Evolutionary conservation across 1,140 invertebrate species (phyloP).

Genomic region (Drosophila kepulauana): DNA sequence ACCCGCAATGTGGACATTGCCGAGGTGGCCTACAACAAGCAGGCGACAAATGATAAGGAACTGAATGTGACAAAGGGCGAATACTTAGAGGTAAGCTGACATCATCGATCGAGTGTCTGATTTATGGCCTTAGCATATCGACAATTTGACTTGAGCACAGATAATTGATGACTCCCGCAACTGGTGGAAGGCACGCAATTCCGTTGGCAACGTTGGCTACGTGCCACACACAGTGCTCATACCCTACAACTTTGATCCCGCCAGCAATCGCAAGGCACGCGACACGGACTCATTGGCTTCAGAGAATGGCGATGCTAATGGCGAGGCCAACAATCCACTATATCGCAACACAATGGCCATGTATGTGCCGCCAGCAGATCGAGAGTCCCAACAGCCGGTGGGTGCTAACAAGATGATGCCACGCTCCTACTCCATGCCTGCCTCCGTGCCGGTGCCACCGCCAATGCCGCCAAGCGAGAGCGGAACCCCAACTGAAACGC

Average conservation of each 20-base stretch:
- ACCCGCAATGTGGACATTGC: constrained; percentile 79
- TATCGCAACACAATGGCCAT: constrained; percentile 74
- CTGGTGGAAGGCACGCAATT: constrained; percentile 99
- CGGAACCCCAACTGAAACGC: constrained; percentile 62
- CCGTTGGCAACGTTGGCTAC: constrained; percentile 93
- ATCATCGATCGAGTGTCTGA: not conserved
- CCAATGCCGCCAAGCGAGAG: constrained; percentile 79
- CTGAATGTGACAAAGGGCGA: constrained; percentile 97
- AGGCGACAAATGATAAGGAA: constrained; percentile 98
- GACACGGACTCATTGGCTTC: constrained; percentile 74
- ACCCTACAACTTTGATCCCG: constrained; percentile 85
- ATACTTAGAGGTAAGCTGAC: constrained; percentile 92
- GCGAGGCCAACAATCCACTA: constrained; percentile 45
- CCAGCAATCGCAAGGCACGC: constrained; percentile 37
- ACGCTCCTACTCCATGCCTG: constrained; percentile 75
- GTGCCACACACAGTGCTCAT: constrained; percentile 98
- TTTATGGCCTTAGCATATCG: not conserved
- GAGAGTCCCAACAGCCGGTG: constrained; percentile 51
- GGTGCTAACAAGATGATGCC: constrained; percentile 58
- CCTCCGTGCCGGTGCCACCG: constrained; percentile 73
- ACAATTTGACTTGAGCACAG: constrained; percentile 85
- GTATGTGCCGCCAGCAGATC: constrained; percentile 55
- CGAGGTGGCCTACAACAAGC: constrained; percentile 94
- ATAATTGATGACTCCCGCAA: constrained; percentile 97
- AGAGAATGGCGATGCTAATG: constrained; percentile 44